These are phyloP conservation scores for Nudaria mundana DNA, from an alignment of 2,888 invertebrate genomes.

Conservation along the genomic window DNA sequence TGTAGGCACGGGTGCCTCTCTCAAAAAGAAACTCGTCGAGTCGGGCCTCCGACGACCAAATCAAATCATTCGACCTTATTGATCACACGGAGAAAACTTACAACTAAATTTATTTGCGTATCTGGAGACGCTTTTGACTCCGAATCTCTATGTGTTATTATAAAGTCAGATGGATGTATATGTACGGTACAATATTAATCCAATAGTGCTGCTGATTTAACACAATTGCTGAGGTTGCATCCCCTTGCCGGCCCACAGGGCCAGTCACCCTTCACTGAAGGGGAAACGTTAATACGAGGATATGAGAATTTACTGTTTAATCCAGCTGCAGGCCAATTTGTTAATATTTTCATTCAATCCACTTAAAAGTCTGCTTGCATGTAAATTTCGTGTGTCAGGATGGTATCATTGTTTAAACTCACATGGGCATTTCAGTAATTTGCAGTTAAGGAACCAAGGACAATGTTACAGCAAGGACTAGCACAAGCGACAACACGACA, in stretches of 20 bases:
- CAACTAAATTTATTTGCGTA: conserved; percentile 67
- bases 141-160: conserved; percentile 20
- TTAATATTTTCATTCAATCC: conserved; percentile 80
- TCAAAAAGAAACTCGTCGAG: conserved; percentile 70
- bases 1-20: conserved; percentile 68
- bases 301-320: conserved; percentile 81
- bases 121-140: conserved; percentile 32
- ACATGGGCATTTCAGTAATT: conserved; percentile 21
- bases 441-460: conserved; percentile 29
- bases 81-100: conserved; percentile 70
- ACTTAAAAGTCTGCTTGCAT: conserved; percentile 65
- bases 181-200: conserved; percentile 65
- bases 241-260: conserved; percentile 56
- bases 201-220: conserved; percentile 75
- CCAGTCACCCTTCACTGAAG: conserved; percentile 68
- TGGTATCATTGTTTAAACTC: conserved; percentile 28
- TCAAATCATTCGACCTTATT: conserved; percentile 78
- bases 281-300: conserved; percentile 77
- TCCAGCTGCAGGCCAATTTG: conserved; percentile 78
- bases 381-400: conserved; percentile 41
- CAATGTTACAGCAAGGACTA: conserved; percentile 8
- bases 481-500: neutral
- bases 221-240: conserved; percentile 75
- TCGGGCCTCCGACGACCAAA: conserved; percentile 70
- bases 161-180: conserved; percentile 29